Evolutionary conservation across 2,113 vertebrate species (phyloP), one percentile per base, ranked within the genome.

Genomic region (Ailuropoda melanoleuca): DNA sequence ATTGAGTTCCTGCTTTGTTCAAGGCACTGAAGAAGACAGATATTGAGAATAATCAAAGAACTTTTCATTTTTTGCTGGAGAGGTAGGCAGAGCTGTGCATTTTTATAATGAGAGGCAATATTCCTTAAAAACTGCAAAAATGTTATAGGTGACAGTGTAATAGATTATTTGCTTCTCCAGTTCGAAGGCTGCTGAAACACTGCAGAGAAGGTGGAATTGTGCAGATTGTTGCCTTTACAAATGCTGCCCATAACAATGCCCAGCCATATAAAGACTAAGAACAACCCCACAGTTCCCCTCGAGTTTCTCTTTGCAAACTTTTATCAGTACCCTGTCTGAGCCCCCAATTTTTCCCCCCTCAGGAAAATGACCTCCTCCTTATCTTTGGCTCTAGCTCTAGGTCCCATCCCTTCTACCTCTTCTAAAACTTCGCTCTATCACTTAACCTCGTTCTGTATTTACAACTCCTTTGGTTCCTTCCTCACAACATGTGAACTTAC

Each of bases 21-120:
- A 72, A 48, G 62, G 43, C 56, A 78, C 48, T 17, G 19, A 55
- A 29, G 8, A 95, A 75, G 82, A 90, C 53, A 26, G 17, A 81
- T 64, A 80, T 9, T 46, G 62, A 66, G 37, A 78, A 85, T 46
- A 80, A 93, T 74, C 34, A 64, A 74, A 86, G 39, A 80, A 48
- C 26, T 85, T 90, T 72, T 3, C 12, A 4, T 92, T 95, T 95
- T 96, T 86, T 86, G 68, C 78, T 70, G 14, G 11, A 62, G 46
- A 88, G 26, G 26, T 66, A 60, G 56, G 55, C 62, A 92, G 8
- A 95, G 80, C 21, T 95, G 50, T 83, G 19, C 82, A 43, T 87
- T 95, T 90, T 80, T 87, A 93, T 21, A 93, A 17, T 66, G 64
- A 39, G 94, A 96, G 31, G 64, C 24, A 96, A 46, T 89, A 31